Evolutionary conservation across 1,140 invertebrate species (phyloP).

Genomic region (Euwallacea fornicatus): DNA sequence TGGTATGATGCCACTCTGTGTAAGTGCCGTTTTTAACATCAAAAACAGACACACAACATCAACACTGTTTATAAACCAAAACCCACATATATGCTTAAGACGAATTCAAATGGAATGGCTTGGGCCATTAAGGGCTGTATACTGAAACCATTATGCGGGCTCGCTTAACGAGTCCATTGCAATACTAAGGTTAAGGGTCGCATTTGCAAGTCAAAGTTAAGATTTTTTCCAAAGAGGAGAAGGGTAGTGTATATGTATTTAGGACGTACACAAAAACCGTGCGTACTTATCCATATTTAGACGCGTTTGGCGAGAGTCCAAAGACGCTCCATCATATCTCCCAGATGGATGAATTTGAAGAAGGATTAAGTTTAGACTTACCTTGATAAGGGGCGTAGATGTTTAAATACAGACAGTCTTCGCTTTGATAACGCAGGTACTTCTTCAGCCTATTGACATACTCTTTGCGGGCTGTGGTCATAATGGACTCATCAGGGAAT

Average conservation of each 20-base stretch:
- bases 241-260: not conserved
- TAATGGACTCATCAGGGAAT: slow-evolving; percentile 63
- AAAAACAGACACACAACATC: no score
- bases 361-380: slow-evolving; percentile 51
- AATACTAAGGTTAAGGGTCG: not conserved
- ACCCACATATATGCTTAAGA: no score
- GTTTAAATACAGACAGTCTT: slow-evolving; percentile 93
- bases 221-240: not conserved
- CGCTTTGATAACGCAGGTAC: slow-evolving; percentile 73
- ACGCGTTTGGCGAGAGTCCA: slow-evolving; percentile 8
- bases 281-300: slow-evolving; percentile 22
- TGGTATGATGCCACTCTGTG: no score
- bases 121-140: not conserved
- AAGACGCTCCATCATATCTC: slow-evolving; percentile 16
- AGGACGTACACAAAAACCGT: slow-evolving; percentile 17
- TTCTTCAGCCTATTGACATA: slow-evolving; percentile 72
- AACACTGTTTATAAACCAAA: no score
- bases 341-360: no score
- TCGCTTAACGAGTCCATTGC: not conserved
- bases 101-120: no score
- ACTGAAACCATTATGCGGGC: not conserved
- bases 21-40: no score
- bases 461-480: slow-evolving; percentile 66
- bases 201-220: slow-evolving; percentile 2
- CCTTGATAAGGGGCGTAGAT: slow-evolving; percentile 83